A percentile compares a stretch with the other conserved stretches of the same genome.
These are phyloP conservation scores for Neopelma chrysocephalum DNA, from an alignment of 2,797 vertebrate genomes.

Conservation along the genomic window DNA sequence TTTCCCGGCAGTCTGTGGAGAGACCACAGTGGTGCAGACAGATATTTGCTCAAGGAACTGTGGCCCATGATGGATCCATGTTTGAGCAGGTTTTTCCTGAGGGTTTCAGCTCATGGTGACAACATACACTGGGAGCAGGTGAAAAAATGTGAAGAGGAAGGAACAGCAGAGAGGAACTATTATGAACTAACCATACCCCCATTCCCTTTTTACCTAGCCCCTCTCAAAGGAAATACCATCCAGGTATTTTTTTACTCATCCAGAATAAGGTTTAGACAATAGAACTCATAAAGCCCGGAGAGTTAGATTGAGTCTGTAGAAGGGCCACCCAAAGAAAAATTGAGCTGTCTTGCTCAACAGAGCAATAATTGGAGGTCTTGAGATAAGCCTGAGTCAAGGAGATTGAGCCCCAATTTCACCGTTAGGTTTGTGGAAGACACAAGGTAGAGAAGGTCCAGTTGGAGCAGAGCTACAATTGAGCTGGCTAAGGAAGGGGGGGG, in stretches of 20 bases:
- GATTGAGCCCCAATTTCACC: too few species aligned
- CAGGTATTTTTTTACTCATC: too few species aligned
- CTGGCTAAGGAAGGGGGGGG: neutral
- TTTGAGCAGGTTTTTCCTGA: neutral
- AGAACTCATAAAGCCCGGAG: too few species aligned
- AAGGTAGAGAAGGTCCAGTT: too few species aligned
- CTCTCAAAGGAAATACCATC: too few species aligned
- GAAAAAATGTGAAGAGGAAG: neutral
- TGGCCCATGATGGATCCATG: accelerated
- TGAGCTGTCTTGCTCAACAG: too few species aligned
- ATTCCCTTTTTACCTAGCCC: neutral
- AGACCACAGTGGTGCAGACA: neutral
- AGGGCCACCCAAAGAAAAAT: too few species aligned
- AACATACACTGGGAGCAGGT: neutral
- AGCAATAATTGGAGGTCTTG: too few species aligned
- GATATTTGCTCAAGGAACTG: neutral
- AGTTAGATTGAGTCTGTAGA: too few species aligned
- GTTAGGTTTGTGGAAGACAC: too few species aligned
- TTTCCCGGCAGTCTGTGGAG: neutral
- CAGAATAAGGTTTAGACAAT: too few species aligned
- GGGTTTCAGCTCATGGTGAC: neutral
- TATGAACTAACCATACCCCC: neutral
- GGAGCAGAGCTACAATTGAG: neutral
- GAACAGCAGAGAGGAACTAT: neutral
- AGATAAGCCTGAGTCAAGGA: too few species aligned